These are phyloP conservation scores for Colletes gigas DNA, from an alignment of 1,140 invertebrate genomes.

Conservation along the genomic window DNA sequence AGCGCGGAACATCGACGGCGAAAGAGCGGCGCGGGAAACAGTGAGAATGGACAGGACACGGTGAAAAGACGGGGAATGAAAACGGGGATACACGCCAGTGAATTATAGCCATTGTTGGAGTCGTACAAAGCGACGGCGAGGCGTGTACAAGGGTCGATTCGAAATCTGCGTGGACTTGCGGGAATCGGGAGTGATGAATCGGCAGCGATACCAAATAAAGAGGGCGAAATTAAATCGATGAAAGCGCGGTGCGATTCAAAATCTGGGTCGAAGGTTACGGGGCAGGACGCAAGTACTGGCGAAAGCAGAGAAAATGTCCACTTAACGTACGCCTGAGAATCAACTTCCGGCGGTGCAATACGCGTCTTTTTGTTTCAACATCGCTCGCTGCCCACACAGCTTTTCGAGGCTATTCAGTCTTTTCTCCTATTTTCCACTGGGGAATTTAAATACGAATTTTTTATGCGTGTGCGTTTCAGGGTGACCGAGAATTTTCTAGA, in stretches of 20 bases:
- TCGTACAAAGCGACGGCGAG: background rate
- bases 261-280: background rate
- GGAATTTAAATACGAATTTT: no score
- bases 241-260: background rate
- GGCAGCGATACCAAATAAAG: conserved; percentile 2
- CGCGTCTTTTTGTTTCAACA: no score
- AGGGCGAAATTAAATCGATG: conserved; percentile 7
- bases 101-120: conserved; percentile 1
- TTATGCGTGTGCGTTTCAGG: no score
- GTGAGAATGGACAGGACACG: background rate
- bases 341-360: no score
- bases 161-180: conserved; percentile 7
- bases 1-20: conserved; percentile 9
- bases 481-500: no score
- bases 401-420: no score
- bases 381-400: no score
- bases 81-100: conserved; percentile 1
- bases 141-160: background rate
- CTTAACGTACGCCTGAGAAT: no score
- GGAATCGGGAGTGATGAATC: background rate
- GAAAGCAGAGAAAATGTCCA: no score
- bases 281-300: no score
- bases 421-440: no score
- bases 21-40: conserved; percentile 1
- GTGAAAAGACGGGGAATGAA: conserved; percentile 32